Evolutionary conservation across 2,888 invertebrate species (phyloP), one percentile per base, ranked within the genome.

Genomic region (Steinernema scapterisci): DNA sequence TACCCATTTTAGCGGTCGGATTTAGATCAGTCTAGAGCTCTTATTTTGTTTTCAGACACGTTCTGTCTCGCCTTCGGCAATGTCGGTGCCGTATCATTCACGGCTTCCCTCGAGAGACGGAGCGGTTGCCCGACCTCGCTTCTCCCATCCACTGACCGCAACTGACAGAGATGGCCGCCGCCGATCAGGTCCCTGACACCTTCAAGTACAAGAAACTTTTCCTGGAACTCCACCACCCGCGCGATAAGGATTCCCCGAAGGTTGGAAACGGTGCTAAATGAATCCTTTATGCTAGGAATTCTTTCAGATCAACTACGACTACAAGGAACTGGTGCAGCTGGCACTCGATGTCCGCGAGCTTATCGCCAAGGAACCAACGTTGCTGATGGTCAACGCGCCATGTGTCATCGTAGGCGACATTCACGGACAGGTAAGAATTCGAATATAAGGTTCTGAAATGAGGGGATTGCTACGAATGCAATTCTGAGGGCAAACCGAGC

Each of bases 331-430:
- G 2, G 63, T 63, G 31, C 63, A 63, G 63, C 63, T 63, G 16
- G 63, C 63, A 1, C 25, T 31, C 7, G 63, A 63, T 19, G 63
- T 31, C 16, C 63, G 63, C 31, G 75, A 56, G n/a, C 11, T 78
- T 21, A 31, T 78, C 44, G 23, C 75, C 16, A 44, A 56, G 16
- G 79, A 79, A 71, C 75, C 76, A 11, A 73, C 54, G 9, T 31
- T 78, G 43, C 27, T 80, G 9, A 43, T 71, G 73, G 73, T 79
- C 19, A 56, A 71, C 31, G 51, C 72, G 38, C 79, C 79, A 13
- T 71, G 72, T 1, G 72, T 77, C n/a, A 71, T 79, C 38, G 77
- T 79, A 0, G 79, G 79, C 27, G 79, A 79, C 51, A 48, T 79
- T 5, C 79, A 79, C 38, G 79, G 79, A 70, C 79, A 79, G 74